Conservation (phyloP, 1,140 invertebrate genomes). For the Leptinotarsa defecta region DNA sequence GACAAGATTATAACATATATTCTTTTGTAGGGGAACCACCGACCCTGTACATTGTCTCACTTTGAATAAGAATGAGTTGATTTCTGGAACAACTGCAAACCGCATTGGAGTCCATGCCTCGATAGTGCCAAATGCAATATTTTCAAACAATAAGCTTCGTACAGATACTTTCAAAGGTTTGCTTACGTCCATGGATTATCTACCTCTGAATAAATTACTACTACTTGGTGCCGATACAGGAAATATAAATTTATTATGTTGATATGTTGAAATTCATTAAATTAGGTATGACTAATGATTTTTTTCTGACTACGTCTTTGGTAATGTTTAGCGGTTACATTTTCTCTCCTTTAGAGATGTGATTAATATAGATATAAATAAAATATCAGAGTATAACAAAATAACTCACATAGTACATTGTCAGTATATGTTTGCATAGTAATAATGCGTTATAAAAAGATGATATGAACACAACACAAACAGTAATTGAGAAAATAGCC, state of each 20-base stretch:
- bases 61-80: conserved; percentile 73
- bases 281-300: background rate
- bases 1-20: background rate
- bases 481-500: too few species aligned
- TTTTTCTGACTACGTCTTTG: too few species aligned
- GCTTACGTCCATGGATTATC: conserved; percentile 82
- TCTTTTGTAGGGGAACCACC: conserved; percentile 69
- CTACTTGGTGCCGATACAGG: conserved; percentile 91
- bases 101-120: conserved; percentile 86
- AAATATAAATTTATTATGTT: conserved; percentile 83
- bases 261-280: conserved; percentile 45
- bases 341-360: too few species aligned
- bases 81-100: conserved; percentile 86
- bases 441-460: too few species aligned
- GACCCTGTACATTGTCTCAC: conserved; percentile 89
- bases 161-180: conserved; percentile 91
- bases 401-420: too few species aligned
- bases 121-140: conserved; percentile 72
- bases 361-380: too few species aligned
- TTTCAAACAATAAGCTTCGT: conserved; percentile 83
- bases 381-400: too few species aligned
- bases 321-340: too few species aligned
- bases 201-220: conserved; percentile 87
- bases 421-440: too few species aligned
- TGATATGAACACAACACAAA: too few species aligned